These are phyloP conservation scores for Rhizoglyphus robini DNA, from an alignment of 1,140 invertebrate species.

Conservation along the genomic window DNA sequence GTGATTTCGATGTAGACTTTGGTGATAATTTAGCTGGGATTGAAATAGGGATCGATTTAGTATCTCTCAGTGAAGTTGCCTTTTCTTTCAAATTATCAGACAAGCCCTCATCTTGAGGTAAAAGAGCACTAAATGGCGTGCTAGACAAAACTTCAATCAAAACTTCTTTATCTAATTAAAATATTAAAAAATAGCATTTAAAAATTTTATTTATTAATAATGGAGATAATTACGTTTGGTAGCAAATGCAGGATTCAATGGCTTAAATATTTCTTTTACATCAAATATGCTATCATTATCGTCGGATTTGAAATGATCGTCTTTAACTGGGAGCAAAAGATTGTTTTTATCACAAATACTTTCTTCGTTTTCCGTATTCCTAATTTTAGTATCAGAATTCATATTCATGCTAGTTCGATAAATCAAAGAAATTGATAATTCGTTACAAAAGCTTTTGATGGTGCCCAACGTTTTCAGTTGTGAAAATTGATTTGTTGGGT, in stretches of 20 bases:
- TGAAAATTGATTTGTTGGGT: background rate
- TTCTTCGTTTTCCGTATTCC: background rate
- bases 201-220: background rate
- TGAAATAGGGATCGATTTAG: background rate
- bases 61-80: background rate
- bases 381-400: background rate
- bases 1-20: background rate
- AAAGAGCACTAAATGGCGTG: background rate
- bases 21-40: background rate
- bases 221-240: background rate
- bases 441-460: slow-evolving; percentile 11
- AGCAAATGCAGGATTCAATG: slow-evolving; percentile 17
- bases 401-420: slow-evolving; percentile 19
- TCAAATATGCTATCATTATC: background rate
- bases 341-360: background rate
- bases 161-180: background rate
- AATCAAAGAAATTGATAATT: slow-evolving; percentile 14
- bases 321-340: slow-evolving; percentile 16
- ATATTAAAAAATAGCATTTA: background rate
- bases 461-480: slow-evolving; percentile 17
- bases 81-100: background rate
- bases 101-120: background rate
- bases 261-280: background rate
- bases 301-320: slow-evolving; percentile 18
- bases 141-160: background rate